A percentile compares a stretch with the other conserved stretches of the same genome.
These are phyloP conservation scores for Pitangus sulphuratus DNA, from an alignment of 2,797 vertebrate genomes.

Conservation along the genomic window DNA sequence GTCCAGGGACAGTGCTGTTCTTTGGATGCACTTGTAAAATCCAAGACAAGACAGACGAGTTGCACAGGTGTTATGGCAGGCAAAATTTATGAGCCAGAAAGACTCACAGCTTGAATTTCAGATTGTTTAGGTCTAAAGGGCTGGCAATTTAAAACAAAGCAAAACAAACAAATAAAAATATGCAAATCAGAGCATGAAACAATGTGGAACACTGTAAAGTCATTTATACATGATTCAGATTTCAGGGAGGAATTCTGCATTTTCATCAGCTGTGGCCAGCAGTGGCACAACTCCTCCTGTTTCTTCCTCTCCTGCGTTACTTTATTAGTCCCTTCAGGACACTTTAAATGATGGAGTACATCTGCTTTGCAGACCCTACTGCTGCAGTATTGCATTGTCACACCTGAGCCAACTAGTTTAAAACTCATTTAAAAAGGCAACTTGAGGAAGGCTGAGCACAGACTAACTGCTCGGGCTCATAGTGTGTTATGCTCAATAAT, in stretches of 20 bases:
- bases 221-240: neutral
- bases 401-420: conserved; percentile 44
- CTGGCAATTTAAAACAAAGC: conserved; percentile 28
- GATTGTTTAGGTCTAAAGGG: conserved; percentile 40
- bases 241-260: conserved; percentile 30
- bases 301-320: conserved; percentile 8
- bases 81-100: conserved; percentile 55
- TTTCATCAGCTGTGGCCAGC: neutral
- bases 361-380: conserved; percentile 36
- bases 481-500: neutral
- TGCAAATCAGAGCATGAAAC: conserved; percentile 32
- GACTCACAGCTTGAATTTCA: conserved; percentile 63
- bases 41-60: conserved; percentile 14
- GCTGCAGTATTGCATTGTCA: neutral
- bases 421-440: conserved; percentile 27
- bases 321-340: conserved; percentile 51
- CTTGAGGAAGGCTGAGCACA: neutral
- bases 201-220: neutral
- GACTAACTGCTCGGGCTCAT: neutral
- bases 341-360: conserved; percentile 37
- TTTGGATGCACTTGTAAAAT: conserved; percentile 42
- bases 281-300: neutral
- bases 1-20: conserved; percentile 29
- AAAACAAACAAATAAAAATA: conserved; percentile 46
- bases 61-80: conserved; percentile 33